These are phyloP conservation scores for Avahi laniger DNA, from an alignment of 2,797 vertebrate species.

Conservation along the genomic window DNA sequence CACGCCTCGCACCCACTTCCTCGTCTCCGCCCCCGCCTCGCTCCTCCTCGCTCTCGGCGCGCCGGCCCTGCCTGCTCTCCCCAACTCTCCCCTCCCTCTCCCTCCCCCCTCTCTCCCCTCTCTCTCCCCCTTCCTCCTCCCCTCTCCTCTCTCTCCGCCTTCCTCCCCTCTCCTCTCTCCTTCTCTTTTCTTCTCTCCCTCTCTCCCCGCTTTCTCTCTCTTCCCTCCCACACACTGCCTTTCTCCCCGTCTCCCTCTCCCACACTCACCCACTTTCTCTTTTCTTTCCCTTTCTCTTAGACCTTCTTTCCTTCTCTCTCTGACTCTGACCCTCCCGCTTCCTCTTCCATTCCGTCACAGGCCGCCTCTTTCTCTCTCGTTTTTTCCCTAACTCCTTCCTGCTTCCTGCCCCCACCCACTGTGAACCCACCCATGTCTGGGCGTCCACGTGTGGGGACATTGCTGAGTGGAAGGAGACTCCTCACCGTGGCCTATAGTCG, in stretches of 20 bases:
- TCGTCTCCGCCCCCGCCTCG: conserved; percentile 64
- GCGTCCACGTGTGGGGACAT: neutral
- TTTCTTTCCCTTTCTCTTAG: neutral
- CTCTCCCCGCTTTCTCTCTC: neutral
- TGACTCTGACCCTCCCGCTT: neutral
- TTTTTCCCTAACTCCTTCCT: neutral
- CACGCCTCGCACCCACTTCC: conserved; percentile 58
- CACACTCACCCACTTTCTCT: neutral
- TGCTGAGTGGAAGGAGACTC: neutral
- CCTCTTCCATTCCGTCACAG: neutral
- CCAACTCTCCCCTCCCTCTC: neutral
- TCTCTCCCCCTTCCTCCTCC: too few species aligned
- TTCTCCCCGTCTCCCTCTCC: neutral
- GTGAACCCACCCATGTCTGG: too few species aligned
- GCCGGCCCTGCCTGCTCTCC: neutral
- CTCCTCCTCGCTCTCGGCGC: conserved; percentile 8
- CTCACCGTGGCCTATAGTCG: neutral
- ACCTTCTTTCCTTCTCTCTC: neutral
- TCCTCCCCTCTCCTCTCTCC: neutral
- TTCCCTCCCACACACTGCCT: neutral
- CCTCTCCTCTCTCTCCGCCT: too few species aligned
- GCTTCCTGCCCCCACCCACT: neutral
- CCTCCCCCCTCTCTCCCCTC: too few species aligned
- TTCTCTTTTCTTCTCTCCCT: neutral
- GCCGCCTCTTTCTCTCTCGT: neutral